phyloP scores from a whole-genome alignment of 2,113 vertebrate species.

The Anolis carolinensis region DNA sequence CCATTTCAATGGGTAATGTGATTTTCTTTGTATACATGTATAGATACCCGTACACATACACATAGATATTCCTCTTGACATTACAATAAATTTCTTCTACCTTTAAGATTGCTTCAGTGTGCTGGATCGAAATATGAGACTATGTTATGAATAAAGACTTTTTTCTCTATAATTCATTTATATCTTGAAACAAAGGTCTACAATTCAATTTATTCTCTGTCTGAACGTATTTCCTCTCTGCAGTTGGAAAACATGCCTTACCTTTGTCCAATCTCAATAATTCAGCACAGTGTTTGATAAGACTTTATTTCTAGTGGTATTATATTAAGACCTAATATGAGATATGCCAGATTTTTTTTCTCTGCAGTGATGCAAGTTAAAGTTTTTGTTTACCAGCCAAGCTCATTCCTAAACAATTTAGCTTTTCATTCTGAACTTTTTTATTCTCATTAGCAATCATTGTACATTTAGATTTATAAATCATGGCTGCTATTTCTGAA shows the following conservation, averaged over 20 bases:
- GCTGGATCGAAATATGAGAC: constrained; percentile 55
- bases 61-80: constrained; percentile 48
- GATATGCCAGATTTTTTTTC: constrained; percentile 32
- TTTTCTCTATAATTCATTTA: constrained; percentile 57
- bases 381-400: constrained; percentile 34
- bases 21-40: constrained; percentile 41
- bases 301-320: constrained; percentile 37
- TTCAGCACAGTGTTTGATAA: constrained; percentile 47
- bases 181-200: constrained; percentile 65
- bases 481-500: neutral
- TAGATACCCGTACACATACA: neutral
- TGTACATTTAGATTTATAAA: neutral
- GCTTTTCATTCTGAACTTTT: constrained; percentile 20
- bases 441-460: neutral
- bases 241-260: constrained; percentile 41
- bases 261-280: constrained; percentile 56
- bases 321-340: constrained; percentile 41
- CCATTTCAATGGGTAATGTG: constrained; percentile 58
- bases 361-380: constrained; percentile 25
- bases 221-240: constrained; percentile 47
- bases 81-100: constrained; percentile 57
- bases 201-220: constrained; percentile 62
- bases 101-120: constrained; percentile 50
- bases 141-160: constrained; percentile 41
- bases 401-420: constrained; percentile 24